Conservation (phyloP, 2,888 invertebrate species). For the Sisyra terminalis region DNA sequence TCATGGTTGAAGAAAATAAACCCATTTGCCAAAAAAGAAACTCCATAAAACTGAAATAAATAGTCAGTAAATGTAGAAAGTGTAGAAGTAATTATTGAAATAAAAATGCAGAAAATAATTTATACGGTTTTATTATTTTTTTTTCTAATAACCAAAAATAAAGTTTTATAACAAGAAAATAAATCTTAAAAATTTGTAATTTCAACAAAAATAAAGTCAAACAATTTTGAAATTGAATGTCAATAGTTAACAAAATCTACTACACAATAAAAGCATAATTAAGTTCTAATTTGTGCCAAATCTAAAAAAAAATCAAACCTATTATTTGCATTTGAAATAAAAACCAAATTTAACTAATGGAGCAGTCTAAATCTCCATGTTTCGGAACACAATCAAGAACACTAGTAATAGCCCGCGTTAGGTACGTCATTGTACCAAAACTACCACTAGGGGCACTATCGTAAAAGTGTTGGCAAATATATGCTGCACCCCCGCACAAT, state of each 20-base stretch:
- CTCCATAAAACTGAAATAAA: not conserved
- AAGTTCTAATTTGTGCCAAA: too few species aligned
- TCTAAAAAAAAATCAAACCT: constrained; percentile 1
- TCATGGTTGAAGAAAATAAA: constrained; percentile 64
- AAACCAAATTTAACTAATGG: constrained; percentile 37
- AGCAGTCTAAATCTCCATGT: constrained; percentile 66
- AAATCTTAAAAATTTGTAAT: constrained; percentile 3
- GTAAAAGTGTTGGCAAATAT: constrained; percentile 92
- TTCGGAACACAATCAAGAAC: constrained; percentile 59
- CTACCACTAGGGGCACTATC: constrained; percentile 97
- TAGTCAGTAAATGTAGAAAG: not conserved
- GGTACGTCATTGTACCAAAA: constrained; percentile 94
- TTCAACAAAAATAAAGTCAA: too few species aligned
- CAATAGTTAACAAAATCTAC: too few species aligned
- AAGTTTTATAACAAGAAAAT: not conserved
- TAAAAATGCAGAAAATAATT: not conserved
- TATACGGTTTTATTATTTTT: too few species aligned
- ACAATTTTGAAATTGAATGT: too few species aligned
- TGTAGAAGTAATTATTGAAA: not conserved
- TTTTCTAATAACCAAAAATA: not conserved
- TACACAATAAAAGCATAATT: too few species aligned
- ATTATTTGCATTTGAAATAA: not conserved
- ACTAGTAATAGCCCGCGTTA: constrained; percentile 68
- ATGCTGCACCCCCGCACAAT: constrained; percentile 83
- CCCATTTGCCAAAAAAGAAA: constrained; percentile 50